Percentiles rank a stretch among this genome's conserved stretches.
Evolutionary conservation across 2,113 vertebrate genomes (phyloP).

Genomic region (Cephalophus harveyi): DNA sequence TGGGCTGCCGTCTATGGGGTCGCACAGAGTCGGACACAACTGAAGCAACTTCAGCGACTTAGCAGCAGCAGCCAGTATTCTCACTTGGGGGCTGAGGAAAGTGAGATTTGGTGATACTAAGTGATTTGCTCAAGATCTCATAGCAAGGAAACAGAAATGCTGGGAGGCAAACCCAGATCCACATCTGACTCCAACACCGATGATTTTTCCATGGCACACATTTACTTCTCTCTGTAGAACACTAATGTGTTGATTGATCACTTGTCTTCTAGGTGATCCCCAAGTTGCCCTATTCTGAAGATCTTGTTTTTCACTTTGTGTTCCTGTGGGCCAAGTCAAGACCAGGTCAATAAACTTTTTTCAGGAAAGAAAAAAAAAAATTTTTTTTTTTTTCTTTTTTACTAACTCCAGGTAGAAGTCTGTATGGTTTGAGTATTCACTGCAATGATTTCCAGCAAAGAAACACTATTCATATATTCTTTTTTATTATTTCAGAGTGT

Average conservation of each 20-base stretch:
- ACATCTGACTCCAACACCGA: too few species aligned
- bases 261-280: background rate
- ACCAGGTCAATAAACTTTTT: background rate
- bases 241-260: background rate
- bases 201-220: background rate
- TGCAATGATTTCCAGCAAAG: background rate
- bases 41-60: too few species aligned
- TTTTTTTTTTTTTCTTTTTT: background rate
- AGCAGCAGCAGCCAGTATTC: background rate
- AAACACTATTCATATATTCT: background rate
- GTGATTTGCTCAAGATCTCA: background rate
- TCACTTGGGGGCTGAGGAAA: background rate
- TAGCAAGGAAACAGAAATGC: background rate
- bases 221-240: background rate
- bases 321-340: background rate
- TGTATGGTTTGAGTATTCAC: background rate
- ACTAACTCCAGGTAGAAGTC: background rate
- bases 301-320: background rate
- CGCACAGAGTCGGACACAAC: fast-evolving
- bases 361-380: background rate
- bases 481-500: background rate
- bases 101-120: background rate
- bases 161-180: background rate
- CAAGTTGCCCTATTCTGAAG: background rate
- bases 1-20: too few species aligned